Evolutionary conservation across 2,113 vertebrate genomes (phyloP), one percentile per base, ranked within the genome.

Genomic region (Rhabdomys dilectus): DNA sequence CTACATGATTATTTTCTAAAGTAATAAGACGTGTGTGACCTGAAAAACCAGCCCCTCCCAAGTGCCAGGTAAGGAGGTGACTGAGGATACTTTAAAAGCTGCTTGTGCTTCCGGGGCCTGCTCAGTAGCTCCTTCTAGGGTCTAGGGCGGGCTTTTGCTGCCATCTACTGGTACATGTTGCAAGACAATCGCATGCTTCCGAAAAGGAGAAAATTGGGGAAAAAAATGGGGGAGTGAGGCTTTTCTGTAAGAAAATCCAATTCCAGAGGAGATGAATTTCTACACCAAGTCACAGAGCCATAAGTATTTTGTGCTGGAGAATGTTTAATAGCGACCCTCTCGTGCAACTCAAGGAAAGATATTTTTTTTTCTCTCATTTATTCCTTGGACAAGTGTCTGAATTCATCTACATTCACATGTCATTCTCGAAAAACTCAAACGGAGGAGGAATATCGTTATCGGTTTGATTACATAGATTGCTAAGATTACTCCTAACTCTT

Each of bases 151-250:
- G 89, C 87, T 89, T 96, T 92, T 99, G 98, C 98, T 99, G 98
- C 98, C 99, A 98, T 97, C 99, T 98, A 98, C 98, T 98, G 99
- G 91, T 76, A 26, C 0, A 0, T 5, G 0, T 1, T 60, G 48
- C 21, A 88, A 86, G 29, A 66, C 1, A 78, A 85, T 34, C 12
- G 6, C 24, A 13, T 0, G 31, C 31, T 92, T 93, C 68, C 5
- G 42, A 15, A 73, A 42, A 51, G 19, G 31, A 60, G 16, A 84
- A 42, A 48, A 51, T 5, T 70, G 13, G n/a, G n/a, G n/a, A 45
- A 58, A 92, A 42, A 64, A 10, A 8, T 70, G 73, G 81, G 48
- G 22, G 53, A 42, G 2, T 29, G 34, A 26, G 7, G 1, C 82
- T 85, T 62, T 64, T 86, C 53, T 45, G 21, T n/a, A 88, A 62